Evolutionary conservation across 1,140 invertebrate genomes (phyloP).

Genomic region (Paracyclopina nana): DNA sequence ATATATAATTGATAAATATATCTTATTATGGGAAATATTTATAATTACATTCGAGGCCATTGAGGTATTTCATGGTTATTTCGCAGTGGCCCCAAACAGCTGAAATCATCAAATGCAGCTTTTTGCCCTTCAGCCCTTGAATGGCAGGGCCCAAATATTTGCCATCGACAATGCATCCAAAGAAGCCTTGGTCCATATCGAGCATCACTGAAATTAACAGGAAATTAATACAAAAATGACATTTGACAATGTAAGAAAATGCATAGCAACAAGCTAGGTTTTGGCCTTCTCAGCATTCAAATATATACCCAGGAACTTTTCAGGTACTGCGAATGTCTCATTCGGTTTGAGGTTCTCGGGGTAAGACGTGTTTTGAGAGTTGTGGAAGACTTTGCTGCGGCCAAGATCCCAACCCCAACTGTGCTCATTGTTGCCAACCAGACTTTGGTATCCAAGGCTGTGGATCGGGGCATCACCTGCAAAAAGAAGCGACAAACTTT

Average conservation of each 20-base stretch:
- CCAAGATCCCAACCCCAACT: conserved; percentile 98
- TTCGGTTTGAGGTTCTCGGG: conserved; percentile 77
- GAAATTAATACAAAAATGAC: background rate
- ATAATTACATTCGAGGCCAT: conserved; percentile 90
- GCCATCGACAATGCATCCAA: conserved; percentile 92
- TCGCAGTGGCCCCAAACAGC: conserved; percentile 99
- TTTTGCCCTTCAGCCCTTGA: conserved; percentile 84
- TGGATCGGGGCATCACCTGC: conserved; percentile 2
- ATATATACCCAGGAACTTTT: conserved; percentile 71
- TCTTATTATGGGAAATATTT: background rate
- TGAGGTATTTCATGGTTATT: conserved; percentile 96
- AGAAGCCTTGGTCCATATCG: conserved; percentile 97
- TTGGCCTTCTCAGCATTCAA: too few relatives aligned
- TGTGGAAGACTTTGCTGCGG: conserved; percentile 85
- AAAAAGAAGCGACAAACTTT: conserved; percentile 45
- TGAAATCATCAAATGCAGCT: conserved; percentile 91
- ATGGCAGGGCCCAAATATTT: conserved; percentile 96
- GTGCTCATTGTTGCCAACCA: conserved; percentile 61
- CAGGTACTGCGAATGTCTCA: conserved; percentile 91
- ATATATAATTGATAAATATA: too few relatives aligned
- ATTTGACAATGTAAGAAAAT: background rate
- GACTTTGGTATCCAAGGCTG: conserved; percentile 22
- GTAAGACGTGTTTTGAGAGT: conserved; percentile 66
- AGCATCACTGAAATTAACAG: conserved; percentile 48
- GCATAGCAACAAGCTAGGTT: too few relatives aligned